Conservation (phyloP, 2,888 invertebrate genomes). For the Galerucella pusilla region DNA sequence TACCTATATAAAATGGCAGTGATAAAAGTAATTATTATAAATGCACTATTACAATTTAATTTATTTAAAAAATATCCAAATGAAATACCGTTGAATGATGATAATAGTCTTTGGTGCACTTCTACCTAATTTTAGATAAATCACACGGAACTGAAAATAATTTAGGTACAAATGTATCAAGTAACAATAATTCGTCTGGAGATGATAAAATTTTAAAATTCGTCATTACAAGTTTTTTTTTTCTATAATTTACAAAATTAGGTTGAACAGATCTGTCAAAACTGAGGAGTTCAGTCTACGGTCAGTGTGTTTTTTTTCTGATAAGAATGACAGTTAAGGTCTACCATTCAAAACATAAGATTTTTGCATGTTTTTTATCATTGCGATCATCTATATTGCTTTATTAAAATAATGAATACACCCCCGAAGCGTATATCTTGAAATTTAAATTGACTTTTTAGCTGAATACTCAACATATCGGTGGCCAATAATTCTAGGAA, state of each 20-base stretch:
- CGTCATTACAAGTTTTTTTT: background rate
- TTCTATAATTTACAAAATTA: background rate
- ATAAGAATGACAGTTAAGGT: no score
- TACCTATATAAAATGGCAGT: conserved; percentile 40
- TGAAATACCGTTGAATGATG: conserved; percentile 13
- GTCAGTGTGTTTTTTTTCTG: no score
- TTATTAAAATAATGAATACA: no score
- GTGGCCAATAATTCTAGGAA: no score
- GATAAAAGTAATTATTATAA: conserved; percentile 24
- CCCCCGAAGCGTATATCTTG: no score
- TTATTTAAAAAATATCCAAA: conserved; percentile 23
- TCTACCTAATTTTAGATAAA: conserved; percentile 20
- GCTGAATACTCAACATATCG: no score
- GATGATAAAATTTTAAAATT: conserved; percentile 1
- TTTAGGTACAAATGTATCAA: conserved; percentile 8
- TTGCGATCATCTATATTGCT: no score
- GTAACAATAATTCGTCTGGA: background rate
- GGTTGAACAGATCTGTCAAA: no score
- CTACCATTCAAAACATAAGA: no score
- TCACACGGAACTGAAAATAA: conserved; percentile 2
- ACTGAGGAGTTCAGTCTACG: no score
- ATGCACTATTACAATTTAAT: background rate
- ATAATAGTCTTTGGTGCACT: conserved; percentile 25
- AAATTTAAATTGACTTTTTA: no score
- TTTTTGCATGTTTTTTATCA: no score